Percentiles rank a stretch among this genome's conserved stretches.
phyloP scores from a whole-genome alignment of 2,888 invertebrate genomes.

The Xanthostigma xanthostigma region DNA sequence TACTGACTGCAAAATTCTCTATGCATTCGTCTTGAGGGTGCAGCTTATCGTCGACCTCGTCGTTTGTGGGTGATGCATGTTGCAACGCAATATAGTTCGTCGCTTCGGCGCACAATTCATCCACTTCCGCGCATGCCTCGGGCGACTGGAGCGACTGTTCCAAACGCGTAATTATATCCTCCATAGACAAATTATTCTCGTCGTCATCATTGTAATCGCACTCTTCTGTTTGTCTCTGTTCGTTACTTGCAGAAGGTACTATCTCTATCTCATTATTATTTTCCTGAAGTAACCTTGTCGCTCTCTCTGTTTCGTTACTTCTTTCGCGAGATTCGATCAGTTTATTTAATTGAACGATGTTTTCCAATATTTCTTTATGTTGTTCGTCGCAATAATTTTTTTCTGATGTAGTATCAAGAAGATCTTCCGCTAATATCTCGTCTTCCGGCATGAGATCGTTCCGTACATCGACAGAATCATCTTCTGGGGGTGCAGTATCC shows the following conservation, averaged over 20 bases:
- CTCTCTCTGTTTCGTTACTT: not conserved
- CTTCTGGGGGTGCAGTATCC: slow-evolving; percentile 8
- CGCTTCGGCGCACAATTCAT: slow-evolving; percentile 9
- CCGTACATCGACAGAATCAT: slow-evolving; percentile 6
- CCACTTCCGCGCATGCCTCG: slow-evolving; percentile 15
- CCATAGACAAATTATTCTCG: slow-evolving; percentile 29
- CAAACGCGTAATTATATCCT: slow-evolving; percentile 46
- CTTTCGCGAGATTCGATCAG: slow-evolving; percentile 20
- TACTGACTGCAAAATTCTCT: slow-evolving; percentile 1
- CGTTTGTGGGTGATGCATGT: slow-evolving; percentile 14
- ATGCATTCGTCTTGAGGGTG: slow-evolving; percentile 10
- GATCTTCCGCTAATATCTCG: slow-evolving; percentile 8
- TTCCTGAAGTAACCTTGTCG: slow-evolving; percentile 29
- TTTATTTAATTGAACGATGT: slow-evolving; percentile 7
- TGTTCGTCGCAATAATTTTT: slow-evolving; percentile 2
- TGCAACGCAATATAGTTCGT: slow-evolving; percentile 10
- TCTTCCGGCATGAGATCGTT: slow-evolving; percentile 2
- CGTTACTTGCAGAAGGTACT: slow-evolving; percentile 8
- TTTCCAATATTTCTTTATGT: slow-evolving; percentile 7
- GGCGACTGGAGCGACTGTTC: slow-evolving; percentile 40
- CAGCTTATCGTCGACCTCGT: slow-evolving; percentile 7
- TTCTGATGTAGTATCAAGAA: not conserved
- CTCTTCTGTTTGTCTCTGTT: slow-evolving; percentile 20
- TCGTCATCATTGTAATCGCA: slow-evolving; percentile 28
- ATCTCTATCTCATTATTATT: slow-evolving; percentile 17